Conservation (phyloP, 1,140 invertebrate species). For the Camponotus pennsylvanicus region DNA sequence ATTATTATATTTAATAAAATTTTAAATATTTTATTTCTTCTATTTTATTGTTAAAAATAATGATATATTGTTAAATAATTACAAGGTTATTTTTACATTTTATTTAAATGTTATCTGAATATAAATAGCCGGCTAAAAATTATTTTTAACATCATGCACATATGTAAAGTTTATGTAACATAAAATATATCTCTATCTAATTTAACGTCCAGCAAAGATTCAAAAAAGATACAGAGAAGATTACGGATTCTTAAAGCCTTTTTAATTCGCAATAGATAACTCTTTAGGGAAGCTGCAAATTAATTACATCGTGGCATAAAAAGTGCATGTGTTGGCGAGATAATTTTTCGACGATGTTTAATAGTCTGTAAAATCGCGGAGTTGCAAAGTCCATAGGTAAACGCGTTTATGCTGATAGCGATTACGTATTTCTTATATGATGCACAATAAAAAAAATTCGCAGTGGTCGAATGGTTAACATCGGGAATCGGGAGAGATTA, state of each 20-base stretch:
- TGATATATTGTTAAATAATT: neutral
- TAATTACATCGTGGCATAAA: neutral
- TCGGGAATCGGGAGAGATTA: slow-evolving; percentile 31
- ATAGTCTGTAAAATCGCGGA: slow-evolving; percentile 10
- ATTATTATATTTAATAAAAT: neutral
- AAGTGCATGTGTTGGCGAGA: neutral
- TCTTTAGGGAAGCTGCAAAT: neutral
- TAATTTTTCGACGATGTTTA: slow-evolving; percentile 28
- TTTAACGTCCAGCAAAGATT: neutral
- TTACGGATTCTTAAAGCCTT: neutral
- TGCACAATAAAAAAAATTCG: slow-evolving; percentile 11
- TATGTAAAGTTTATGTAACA: neutral
- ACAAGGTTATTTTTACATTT: too few relatives aligned
- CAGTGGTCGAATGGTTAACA: slow-evolving; percentile 35
- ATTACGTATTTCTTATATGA: slow-evolving; percentile 9
- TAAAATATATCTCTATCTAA: neutral
- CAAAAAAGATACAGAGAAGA: neutral
- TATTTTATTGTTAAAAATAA: neutral
- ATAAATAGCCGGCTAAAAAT: neutral
- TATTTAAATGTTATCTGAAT: neutral
- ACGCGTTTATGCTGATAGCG: neutral
- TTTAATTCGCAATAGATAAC: neutral
- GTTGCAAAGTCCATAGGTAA: neutral
- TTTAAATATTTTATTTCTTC: neutral
- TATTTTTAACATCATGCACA: neutral